Conservation (phyloP, 2,888 invertebrate genomes). For the Galerucella pusilla region DNA sequence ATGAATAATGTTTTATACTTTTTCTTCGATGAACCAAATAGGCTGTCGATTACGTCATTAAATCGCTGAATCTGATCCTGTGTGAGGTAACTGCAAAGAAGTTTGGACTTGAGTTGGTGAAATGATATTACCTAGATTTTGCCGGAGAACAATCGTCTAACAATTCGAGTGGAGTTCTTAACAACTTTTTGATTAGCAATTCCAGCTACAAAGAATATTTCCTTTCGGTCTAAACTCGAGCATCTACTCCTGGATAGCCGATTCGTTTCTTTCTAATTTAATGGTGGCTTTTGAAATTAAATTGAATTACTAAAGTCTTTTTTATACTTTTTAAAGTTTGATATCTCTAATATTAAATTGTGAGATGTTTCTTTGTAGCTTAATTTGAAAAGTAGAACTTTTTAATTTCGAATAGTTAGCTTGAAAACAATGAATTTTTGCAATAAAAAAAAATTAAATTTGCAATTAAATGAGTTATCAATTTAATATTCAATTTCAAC, state of each 20-base stretch:
- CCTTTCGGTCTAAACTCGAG: slow-evolving; percentile 13
- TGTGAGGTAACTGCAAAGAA: slow-evolving; percentile 3
- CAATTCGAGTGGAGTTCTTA: slow-evolving; percentile 29
- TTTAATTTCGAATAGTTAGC: background rate
- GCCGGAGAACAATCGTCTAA: slow-evolving; percentile 30
- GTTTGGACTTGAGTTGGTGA: slow-evolving; percentile 18
- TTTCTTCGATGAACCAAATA: no score
- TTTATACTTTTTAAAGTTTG: slow-evolving; percentile 3
- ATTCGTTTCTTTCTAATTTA: slow-evolving; percentile 18
- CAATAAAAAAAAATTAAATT: no score
- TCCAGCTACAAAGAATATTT: slow-evolving; percentile 29
- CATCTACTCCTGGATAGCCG: slow-evolving; percentile 16
- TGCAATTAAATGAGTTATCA: no score
- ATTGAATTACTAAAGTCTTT: slow-evolving; percentile 1
- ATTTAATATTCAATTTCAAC: no score
- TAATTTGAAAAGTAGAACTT: background rate
- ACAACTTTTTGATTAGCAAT: slow-evolving; percentile 33
- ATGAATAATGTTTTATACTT: no score
- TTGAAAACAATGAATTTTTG: background rate
- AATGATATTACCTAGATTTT: slow-evolving; percentile 32
- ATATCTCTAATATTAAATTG: slow-evolving; percentile 1
- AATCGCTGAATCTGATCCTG: background rate
- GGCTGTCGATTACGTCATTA: background rate
- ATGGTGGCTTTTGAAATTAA: slow-evolving; percentile 16
- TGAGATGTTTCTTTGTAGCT: background rate